Percentiles rank a stretch among this genome's conserved stretches.
Evolutionary conservation across 2,797 vertebrate genomes (phyloP).

Genomic region (Ceryle rudis): DNA sequence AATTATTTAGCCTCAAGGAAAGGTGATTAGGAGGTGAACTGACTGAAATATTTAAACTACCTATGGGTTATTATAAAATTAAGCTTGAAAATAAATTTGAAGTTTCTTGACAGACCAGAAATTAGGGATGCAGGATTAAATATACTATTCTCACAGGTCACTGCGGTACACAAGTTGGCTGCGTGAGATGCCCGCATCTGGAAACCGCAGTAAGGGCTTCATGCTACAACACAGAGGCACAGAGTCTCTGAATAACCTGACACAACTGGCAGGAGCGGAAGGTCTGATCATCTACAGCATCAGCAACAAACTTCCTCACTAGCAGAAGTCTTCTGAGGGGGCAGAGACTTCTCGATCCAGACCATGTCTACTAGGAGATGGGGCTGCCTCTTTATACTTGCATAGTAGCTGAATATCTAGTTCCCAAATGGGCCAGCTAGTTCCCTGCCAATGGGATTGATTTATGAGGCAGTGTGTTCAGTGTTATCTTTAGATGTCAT

Average conservation of each 20-base stretch:
- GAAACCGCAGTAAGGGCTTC: not conserved
- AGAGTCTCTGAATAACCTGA: not conserved
- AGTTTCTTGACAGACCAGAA: constrained; percentile 50
- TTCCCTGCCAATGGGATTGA: not conserved
- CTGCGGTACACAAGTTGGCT: not conserved
- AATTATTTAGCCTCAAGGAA: constrained; percentile 69
- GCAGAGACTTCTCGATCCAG: not conserved
- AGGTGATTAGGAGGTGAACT: constrained; percentile 70
- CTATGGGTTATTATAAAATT: constrained; percentile 63
- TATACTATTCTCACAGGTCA: not conserved
- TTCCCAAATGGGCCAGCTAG: not conserved
- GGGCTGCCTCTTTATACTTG: not conserved
- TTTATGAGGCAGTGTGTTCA: not conserved
- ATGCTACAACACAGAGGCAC: rapidly evolving
- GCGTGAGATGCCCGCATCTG: not conserved
- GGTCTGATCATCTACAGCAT: not conserved
- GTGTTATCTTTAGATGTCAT: not conserved
- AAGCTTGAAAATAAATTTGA: constrained; percentile 51
- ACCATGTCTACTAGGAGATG: rapidly evolving
- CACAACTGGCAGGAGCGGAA: not conserved
- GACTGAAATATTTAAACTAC: constrained; percentile 72
- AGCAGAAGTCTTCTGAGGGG: not conserved
- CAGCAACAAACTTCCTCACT: not conserved
- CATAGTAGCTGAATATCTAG: not conserved
- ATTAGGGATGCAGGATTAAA: constrained; percentile 36